Evolutionary conservation across 2,113 vertebrate genomes (phyloP).

Genomic region (Scomber colias): DNA sequence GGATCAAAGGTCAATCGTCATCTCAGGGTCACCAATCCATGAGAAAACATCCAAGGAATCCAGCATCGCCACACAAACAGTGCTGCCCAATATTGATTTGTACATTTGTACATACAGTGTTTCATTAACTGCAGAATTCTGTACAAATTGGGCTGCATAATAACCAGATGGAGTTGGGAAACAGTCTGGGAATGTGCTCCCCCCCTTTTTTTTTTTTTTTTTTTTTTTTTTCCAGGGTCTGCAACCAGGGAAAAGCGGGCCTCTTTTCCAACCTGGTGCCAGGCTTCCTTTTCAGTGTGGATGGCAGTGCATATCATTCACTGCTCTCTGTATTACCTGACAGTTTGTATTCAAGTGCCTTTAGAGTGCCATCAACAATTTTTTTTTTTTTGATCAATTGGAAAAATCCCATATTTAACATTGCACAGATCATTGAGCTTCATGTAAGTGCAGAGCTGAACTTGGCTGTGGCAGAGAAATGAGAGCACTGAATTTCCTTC

Average conservation of each 20-base stretch:
- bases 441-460: constrained; percentile 10
- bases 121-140: constrained; percentile 80
- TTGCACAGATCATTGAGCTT: constrained; percentile 13
- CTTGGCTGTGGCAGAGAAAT: constrained; percentile 14
- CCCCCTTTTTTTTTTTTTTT: background rate
- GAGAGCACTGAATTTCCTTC: too few relatives aligned
- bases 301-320: constrained; percentile 39
- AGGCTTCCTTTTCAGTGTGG: constrained; percentile 44
- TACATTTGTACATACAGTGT: constrained; percentile 40
- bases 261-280: constrained; percentile 69
- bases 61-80: constrained; percentile 40
- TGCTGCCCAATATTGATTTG: constrained; percentile 49
- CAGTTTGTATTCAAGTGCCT: constrained; percentile 3
- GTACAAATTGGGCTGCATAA: constrained; percentile 74
- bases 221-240: constrained; percentile 57
- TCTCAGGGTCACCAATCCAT: background rate
- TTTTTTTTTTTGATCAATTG: constrained; percentile 6
- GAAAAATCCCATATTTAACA: constrained; percentile 2
- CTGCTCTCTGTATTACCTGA: constrained; percentile 19
- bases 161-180: constrained; percentile 78
- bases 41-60: constrained; percentile 26
- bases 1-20: constrained; percentile 44
- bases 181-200: constrained; percentile 79
- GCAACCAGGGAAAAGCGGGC: constrained; percentile 55
- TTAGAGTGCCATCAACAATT: background rate